Evolutionary conservation across 2,113 vertebrate genomes (phyloP), one percentile per base, ranked within the genome.

Genomic region (Corythoichthys haematopterus): DNA sequence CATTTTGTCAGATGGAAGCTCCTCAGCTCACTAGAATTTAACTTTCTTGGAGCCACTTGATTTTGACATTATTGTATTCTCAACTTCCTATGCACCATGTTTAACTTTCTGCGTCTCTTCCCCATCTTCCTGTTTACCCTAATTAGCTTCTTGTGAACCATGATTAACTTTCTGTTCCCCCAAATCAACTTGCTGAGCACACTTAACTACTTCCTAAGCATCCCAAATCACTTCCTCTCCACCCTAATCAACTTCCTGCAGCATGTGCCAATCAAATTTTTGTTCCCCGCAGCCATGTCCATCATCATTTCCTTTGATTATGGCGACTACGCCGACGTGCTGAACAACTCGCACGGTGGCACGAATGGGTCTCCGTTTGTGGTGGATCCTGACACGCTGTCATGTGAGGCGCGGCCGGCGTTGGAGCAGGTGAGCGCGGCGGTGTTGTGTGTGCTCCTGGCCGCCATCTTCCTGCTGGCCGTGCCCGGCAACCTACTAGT

Each of bases 401-500:
- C 11, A 16, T 91, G 89, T 13, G 6, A 15, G 11, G 0, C 0
- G 0, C 8, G 36, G 0, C 53, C 0, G 0, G 13, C 40, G 40
- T 8, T 76, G 45, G n/a, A 12, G 12, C 8, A 0, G 15, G n/a
- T 3, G 20, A 6, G 33, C 6, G 73, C 69, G 13, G 0, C 56
- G 16, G 2, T 0, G 3, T 2, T 84, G 13, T 70, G 70, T 5
- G 0, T 55, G n/a, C 9, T 85, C 68, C 83, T 86, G 8, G 2
- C 64, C 0, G 33, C 1, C 66, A 88, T 88, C 72, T 92, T 90
- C 68, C 28, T 88, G 9, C 64, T 91, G 71, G 91, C 91, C 0
- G 38, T 91, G 14, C 85, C 86, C 1, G 91, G 91, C 1, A 92
- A 92, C 61, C 0, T 90, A 15, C 3, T 92, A 1, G 91, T 91